Base-by-base conservation (phyloP, 1,140 invertebrate species). In the Chionoecetes opilio region DNA sequence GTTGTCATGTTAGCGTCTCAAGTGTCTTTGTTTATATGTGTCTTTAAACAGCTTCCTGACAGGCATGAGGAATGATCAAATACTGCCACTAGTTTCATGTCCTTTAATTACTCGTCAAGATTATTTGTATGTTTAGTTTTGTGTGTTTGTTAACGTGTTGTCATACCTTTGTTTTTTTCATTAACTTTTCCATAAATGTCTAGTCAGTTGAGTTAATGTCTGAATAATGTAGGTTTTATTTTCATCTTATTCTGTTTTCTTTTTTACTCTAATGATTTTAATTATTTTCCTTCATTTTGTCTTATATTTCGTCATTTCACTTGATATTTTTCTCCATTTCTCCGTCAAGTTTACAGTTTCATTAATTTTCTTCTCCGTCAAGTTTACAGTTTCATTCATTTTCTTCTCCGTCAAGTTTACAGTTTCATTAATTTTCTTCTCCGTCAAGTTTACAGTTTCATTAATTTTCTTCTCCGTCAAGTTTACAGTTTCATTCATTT, bases 41-140 rank as follows among this genome's bases (percentile, higher is more conserved):
- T 75, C 63, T 26, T 75, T 5, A 75, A n/a, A 2, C 63, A 75
- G 21, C 63, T 75, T 26, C n/a, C 63, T 75, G 63, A n/a, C 63
- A 26, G n/a, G 63, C 63, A 75, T 75, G 63, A 75, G 63, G 63
- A 75, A 75, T 75, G 63, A 26, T 75, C n/a, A n/a, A 75, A n/a
- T 6, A n/a, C n/a, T 26, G n/a, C 21, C 63, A 75, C 5, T 5
- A 75, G 63, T 75, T 75, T 46, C 41, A 75, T n/a, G 63, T 75
- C n/a, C 21, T 17, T 21, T 21, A 75, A n/a, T 75, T 75, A n/a
- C n/a, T 75, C n/a, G 21, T 75, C 21, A 6, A 21, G 6, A 75
- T 21, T 75, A 75, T 75, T 75, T 75, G 63, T 75, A n/a, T 21
- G 21, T 75, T 75, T 75, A n/a, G 63, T n/a, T n/a, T n/a, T 75